A percentile compares a stretch with the other conserved stretches of the same genome.
Evolutionary conservation across 2,113 vertebrate genomes (phyloP).

Genomic region (Oreochromis aureus): DNA sequence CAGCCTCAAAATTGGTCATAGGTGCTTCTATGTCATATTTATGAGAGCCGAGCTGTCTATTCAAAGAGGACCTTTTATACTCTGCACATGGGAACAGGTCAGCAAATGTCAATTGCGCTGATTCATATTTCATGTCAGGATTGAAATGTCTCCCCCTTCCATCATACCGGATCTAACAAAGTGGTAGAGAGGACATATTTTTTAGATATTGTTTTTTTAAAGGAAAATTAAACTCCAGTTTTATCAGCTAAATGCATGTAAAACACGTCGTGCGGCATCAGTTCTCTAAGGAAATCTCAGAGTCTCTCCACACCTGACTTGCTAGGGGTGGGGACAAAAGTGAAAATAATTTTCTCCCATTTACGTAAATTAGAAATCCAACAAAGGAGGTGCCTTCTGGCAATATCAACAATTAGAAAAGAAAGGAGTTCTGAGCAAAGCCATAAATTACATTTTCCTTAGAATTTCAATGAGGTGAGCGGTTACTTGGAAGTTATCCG

Average conservation of each 20-base stretch:
- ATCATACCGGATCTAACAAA: constrained; percentile 29
- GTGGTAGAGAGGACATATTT: neutral
- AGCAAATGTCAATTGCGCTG: constrained; percentile 58
- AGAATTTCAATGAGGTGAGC: constrained; percentile 64
- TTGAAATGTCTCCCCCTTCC: constrained; percentile 57
- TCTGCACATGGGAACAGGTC: constrained; percentile 64
- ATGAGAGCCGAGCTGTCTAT: constrained; percentile 54
- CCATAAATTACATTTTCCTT: constrained; percentile 59
- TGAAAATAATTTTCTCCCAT: constrained; percentile 48
- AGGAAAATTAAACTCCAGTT: neutral
- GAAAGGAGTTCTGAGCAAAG: constrained; percentile 30
- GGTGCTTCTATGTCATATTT: constrained; percentile 62
- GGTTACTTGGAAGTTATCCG: constrained; percentile 25
- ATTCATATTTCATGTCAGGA: constrained; percentile 60
- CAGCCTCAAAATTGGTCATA: constrained; percentile 43
- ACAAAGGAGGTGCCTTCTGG: constrained; percentile 57
- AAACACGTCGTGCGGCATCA: neutral
- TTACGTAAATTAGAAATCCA: constrained; percentile 65
- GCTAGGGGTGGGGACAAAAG: constrained; percentile 24
- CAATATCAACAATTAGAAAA: constrained; percentile 61
- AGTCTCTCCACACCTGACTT: constrained; percentile 55
- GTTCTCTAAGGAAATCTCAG: constrained; percentile 46
- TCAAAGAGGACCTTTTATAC: constrained; percentile 61
- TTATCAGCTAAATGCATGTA: constrained; percentile 13
- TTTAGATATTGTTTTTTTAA: neutral